Base-by-base conservation (phyloP, 1,140 invertebrate genomes). In the Drosophila nannoptera region DNA sequence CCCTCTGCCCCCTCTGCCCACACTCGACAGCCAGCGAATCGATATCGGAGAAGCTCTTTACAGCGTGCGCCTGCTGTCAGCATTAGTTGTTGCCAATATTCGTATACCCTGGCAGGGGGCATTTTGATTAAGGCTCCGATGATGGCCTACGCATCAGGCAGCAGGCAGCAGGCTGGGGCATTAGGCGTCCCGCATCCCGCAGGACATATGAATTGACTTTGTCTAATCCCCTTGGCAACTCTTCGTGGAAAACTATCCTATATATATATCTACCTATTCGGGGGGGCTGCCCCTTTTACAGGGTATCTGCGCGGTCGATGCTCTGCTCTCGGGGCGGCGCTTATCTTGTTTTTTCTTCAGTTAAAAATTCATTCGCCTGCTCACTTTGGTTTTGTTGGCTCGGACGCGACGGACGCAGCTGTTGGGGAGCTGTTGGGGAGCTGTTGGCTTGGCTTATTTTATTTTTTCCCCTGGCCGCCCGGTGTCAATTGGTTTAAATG, bases 401-500 rank as follows among this genome's bases (percentile, higher is more conserved):
- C 77, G 69, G 78, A 60, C 71, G 72, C 68, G 74, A 52, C 22
- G 59, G 32, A 62, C 71, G 75, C 78, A 81, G 74, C 75, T 81
- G 78, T 75, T 81, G 78, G 60, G 59, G 62, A 81, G 74, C 75
- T 81, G 78, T 75, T 81, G 78, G 60, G 59, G 62, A 64, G 78
- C 63, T 77, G 65, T 78, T 83, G 67, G 74, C 77, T 82, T 77
- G 68, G 62, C 74, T 75, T 68, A 65, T 68, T 75, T 59, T 50
- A 12, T 58, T 40, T 65, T 64, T 52, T 65, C 46, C 68, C 65
- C 61, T 63, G 56, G 40, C 45, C 72, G 68, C 50, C 48, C 69
- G 78, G 72, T 83, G 78, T 83, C 78, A 83, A 83, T 78, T 73
- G 78, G 78, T 75, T 83, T 83, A 83, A 82, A 78, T 77, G 78